Base-by-base conservation (phyloP, 2,797 vertebrate genomes). In the Botia kubotai region DNA sequence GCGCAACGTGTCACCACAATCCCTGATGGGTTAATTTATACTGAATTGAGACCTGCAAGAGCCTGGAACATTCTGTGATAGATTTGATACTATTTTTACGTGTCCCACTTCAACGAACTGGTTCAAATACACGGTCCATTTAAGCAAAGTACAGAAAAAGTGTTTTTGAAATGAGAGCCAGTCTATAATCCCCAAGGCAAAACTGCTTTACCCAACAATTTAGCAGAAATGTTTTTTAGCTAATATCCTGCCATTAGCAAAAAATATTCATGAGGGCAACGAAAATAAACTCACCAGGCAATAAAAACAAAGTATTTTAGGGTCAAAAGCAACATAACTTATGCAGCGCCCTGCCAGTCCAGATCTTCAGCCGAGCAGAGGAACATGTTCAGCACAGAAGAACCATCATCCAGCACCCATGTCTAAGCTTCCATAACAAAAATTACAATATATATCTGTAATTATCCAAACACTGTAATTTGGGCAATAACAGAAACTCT, bases 11-110 rank as follows among this genome's bases (percentile, higher is more conserved):
- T 86, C 88, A 86, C 82, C 81, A 80, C 86, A 88, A 89, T 87
- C 91, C 92, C 93, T 80, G 85, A 87, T 91, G 92, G 91, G 60
- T 87, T 89, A 79, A n/a, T 50, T 78, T 91, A 93, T 90, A 91
- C 91, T 90, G 92, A 92, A 94, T 93, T 81, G 87, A 93, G 90
- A 92, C 86, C 87, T 89, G 88, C 43, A 80, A 88, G 86, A 88
- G 88, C 82, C 36, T 58, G 85, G 88, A 92, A 88, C 88, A 90
- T 91, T 93, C 91, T 83, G 87, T 89, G 92, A 93, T 93, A 94
- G 94, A 93, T 94, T 91, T 88, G 87, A 80, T 86, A 86, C 92
- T 95, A 95, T 95, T 95, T 95, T 94, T 94, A 93, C 86, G 57
- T 72, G 92, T 90, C 93, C 94, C 93, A 94, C 90, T 94, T 94